Evolutionary conservation across 2,113 vertebrate species (phyloP).

Genomic region (Zapus hudsonius): DNA sequence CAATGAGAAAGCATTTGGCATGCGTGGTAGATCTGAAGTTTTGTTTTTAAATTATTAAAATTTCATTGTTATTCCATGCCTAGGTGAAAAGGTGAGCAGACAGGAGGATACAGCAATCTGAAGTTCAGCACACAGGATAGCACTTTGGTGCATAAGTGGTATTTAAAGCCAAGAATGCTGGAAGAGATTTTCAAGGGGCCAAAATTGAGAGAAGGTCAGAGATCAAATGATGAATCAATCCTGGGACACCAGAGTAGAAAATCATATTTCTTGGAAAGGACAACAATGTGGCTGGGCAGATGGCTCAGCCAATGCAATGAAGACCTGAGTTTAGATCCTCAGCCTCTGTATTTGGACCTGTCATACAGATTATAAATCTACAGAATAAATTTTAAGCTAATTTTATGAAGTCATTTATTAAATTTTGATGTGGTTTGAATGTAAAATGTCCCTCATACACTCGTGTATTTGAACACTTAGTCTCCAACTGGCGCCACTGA

Average conservation of each 20-base stretch:
- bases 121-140: neutral
- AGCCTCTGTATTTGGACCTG: no score
- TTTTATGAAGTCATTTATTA: no score
- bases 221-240: neutral
- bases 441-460: no score
- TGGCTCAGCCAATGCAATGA: no score
- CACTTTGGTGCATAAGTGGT: neutral
- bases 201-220: neutral
- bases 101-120: neutral
- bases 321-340: no score
- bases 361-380: no score
- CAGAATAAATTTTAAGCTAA: no score
- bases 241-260: neutral
- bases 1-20: neutral
- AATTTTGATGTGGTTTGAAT: no score
- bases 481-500: no score
- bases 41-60: neutral
- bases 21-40: neutral
- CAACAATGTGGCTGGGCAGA: no score
- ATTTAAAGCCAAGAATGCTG: neutral
- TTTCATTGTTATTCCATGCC: neutral
- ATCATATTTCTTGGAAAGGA: neutral
- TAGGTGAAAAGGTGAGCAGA: neutral
- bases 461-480: no score
- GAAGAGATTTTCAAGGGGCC: neutral